Evolutionary conservation across 2,888 invertebrate genomes (phyloP), one percentile per base, ranked within the genome.

Genomic region (Melikaiella ostensackeni): DNA sequence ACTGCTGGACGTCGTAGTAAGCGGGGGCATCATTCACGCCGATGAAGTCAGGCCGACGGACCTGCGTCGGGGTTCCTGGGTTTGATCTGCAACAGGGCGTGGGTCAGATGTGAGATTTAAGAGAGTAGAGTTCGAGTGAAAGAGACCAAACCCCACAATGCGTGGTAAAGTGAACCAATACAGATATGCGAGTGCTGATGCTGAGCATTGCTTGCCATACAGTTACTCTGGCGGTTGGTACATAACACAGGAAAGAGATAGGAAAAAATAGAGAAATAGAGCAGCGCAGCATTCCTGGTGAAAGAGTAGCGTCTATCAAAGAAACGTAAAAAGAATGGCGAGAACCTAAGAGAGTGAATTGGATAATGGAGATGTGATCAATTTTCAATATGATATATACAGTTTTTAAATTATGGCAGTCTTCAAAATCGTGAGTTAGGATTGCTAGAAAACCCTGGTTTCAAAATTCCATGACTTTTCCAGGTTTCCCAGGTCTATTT

Each of bases 1-100:
- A 91, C 86, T 87, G 91, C 76, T 87, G 88, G 87, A 88, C 81
- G 88, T 85, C 83, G 76, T 82, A 86, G 59, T 82, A 83, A 13
- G 81, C 87, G 85, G 90, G 89, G 74, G 88, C 81, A 76, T 91
- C 88, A 78, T 87, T 83, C 85, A 96, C 96, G 87, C 96, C 95
- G 91, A 97, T 97, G 93, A 97, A 97, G 93, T 97, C 97, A 79
- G 97, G 97, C 85, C 97, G 94, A 89, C 97, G 94, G 86, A 96
- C 96, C 94, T 96, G 96, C 88, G 97, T 97, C 88, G 97, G 97
- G 89, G 97, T 97, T 91, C 97, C 97, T 88, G 97, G 97, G 93
- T 97, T 97, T 87, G 97, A 97, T 95, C 97, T 97, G 95, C 38
- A 90, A 89, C 82, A 88, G 70, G 55, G 30, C 11, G 13, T 24